Conservation (phyloP, 2,888 invertebrate species). For the Pomacea canaliculata region DNA sequence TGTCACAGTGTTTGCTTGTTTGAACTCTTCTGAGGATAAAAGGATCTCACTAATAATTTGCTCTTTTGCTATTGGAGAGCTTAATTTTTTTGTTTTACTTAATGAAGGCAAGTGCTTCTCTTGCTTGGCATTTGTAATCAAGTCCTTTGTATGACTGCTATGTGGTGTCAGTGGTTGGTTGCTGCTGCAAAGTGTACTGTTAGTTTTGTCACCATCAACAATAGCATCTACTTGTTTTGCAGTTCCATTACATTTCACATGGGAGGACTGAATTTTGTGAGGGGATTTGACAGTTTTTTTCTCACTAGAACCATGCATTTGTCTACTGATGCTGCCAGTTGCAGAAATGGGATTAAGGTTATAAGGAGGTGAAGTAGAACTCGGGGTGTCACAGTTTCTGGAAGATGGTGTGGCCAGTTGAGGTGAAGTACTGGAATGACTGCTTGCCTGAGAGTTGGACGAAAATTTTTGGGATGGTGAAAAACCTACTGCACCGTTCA, state of each 20-base stretch:
- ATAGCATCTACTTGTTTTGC: background rate
- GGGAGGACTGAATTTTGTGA: background rate
- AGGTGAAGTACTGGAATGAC: background rate
- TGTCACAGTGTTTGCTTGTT: too few species aligned
- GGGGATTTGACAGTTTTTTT: too few species aligned
- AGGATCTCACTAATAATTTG: too few species aligned
- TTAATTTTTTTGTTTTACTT: background rate
- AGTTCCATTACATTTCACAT: constrained; percentile 11
- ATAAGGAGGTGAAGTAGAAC: background rate
- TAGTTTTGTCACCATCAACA: background rate
- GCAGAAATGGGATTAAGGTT: too few species aligned
- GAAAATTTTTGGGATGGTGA: background rate
- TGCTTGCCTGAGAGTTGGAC: background rate
- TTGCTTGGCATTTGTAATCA: too few species aligned
- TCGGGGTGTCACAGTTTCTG: background rate
- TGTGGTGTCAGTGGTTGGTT: background rate
- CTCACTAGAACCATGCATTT: too few species aligned
- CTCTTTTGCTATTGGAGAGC: too few species aligned
- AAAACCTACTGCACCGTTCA: background rate
- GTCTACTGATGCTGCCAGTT: too few species aligned
- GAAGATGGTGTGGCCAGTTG: background rate
- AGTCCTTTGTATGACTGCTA: too few species aligned
- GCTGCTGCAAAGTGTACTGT: background rate
- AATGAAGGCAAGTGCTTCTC: background rate
- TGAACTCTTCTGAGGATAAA: too few species aligned